Evolutionary conservation across 2,888 invertebrate genomes (phyloP).

Genomic region (Axea sp.): DNA sequence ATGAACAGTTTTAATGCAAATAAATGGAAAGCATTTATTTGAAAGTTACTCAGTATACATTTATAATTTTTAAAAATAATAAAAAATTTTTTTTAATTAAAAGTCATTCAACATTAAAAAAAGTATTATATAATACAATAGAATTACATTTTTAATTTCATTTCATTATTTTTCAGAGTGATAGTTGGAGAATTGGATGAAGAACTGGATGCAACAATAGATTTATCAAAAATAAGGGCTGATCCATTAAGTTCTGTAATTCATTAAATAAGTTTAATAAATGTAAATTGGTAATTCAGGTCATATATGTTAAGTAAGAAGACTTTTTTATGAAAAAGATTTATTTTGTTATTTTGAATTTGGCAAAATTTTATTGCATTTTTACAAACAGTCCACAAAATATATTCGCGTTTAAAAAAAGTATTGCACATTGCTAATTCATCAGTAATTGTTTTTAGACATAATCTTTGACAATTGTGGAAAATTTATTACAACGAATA

Average conservation of each 20-base stretch:
- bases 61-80: no score
- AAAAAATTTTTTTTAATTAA: no score
- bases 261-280: slow-evolving; percentile 81
- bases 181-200: slow-evolving; percentile 92
- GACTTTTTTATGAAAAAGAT: slow-evolving; percentile 40
- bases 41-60: no score
- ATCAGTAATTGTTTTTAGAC: no score
- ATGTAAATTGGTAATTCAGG: slow-evolving; percentile 29
- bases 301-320: slow-evolving; percentile 24
- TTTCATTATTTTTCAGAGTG: slow-evolving; percentile 83
- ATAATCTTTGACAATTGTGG: slow-evolving; percentile 4
- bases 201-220: slow-evolving; percentile 89
- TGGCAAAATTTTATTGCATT: slow-evolving; percentile 26
- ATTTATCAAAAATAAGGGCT: slow-evolving; percentile 89
- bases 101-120: no score
- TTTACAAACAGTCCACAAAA: slow-evolving; percentile 44
- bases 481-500: slow-evolving; percentile 33
- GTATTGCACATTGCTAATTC: slow-evolving; percentile 33
- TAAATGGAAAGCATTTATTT: no score
- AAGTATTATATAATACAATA: no score
- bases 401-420: slow-evolving; percentile 31
- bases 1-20: no score
- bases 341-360: slow-evolving; percentile 25
- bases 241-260: slow-evolving; percentile 91
- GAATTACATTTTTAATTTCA: no score